Evolutionary conservation across 2,888 invertebrate genomes (phyloP).

Genomic region (Leptinotarsa peninsularis): DNA sequence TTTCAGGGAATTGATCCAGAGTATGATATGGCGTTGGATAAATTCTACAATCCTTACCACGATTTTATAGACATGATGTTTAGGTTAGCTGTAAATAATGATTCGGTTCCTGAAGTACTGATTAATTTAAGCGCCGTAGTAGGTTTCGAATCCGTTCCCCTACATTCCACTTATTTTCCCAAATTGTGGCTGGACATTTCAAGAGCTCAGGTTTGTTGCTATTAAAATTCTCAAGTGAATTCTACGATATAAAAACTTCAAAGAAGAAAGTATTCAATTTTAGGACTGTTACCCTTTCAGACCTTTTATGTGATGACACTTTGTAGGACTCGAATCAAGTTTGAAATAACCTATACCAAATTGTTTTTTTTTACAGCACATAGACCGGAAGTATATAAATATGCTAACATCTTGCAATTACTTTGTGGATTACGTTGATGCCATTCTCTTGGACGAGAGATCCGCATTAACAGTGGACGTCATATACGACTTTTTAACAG

Average conservation of each 20-base stretch:
- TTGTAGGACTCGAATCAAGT: background rate
- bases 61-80: constrained; percentile 88
- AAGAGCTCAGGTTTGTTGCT: constrained; percentile 73
- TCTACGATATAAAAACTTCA: background rate
- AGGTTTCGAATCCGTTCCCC: constrained; percentile 89
- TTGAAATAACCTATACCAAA: background rate
- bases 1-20: constrained; percentile 79
- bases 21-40: constrained; percentile 80
- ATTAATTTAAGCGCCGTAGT: constrained; percentile 90
- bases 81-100: constrained; percentile 88
- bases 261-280: background rate
- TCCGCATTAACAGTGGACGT: constrained; percentile 85
- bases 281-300: background rate
- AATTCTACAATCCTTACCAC: constrained; percentile 90
- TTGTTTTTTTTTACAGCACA: constrained; percentile 69
- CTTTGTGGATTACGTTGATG: constrained; percentile 90
- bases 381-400: constrained; percentile 84
- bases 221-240: no score
- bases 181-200: constrained; percentile 93
- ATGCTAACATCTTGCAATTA: constrained; percentile 85
- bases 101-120: constrained; percentile 86
- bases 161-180: constrained; percentile 90
- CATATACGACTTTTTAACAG: constrained; percentile 88
- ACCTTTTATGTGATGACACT: background rate
- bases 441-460: constrained; percentile 89